A percentile compares a stretch with the other conserved stretches of the same genome.
phyloP scores from a whole-genome alignment of 2,888 invertebrate species.

The Drosophila formosana region DNA sequence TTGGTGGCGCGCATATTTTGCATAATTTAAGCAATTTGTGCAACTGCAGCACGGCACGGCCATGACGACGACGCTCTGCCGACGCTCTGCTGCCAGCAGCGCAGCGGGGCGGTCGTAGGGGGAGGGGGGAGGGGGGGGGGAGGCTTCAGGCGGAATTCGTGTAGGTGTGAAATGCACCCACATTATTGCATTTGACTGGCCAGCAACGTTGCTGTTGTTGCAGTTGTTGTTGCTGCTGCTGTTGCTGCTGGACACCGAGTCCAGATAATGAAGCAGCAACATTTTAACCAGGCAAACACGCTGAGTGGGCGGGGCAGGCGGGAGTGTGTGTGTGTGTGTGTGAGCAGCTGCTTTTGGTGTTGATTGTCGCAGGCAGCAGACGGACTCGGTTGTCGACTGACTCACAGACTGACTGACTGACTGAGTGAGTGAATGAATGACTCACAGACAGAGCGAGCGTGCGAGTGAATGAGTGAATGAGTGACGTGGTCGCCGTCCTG shows the following conservation, averaged over 20 bases:
- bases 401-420: constrained; percentile 11
- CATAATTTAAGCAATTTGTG: constrained; percentile 82
- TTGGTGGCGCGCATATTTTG: constrained; percentile 80
- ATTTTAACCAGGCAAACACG: constrained; percentile 78
- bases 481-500: constrained; percentile 61
- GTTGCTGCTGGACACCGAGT: constrained; percentile 48
- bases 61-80: no score
- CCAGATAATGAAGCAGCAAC: constrained; percentile 79
- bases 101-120: background rate
- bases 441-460: constrained; percentile 32
- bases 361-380: constrained; percentile 51
- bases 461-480: constrained; percentile 20
- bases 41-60: constrained; percentile 56
- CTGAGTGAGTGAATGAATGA: constrained; percentile 26
- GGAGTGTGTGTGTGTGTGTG: no score
- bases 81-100: no score
- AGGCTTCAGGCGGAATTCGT: constrained; percentile 2
- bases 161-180: constrained; percentile 60
- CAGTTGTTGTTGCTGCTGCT: constrained; percentile 30
- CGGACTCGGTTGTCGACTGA: constrained; percentile 24
- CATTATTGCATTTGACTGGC: constrained; percentile 66
- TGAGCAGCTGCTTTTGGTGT: constrained; percentile 26
- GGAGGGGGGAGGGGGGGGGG: background rate
- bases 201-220: constrained; percentile 11
- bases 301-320: constrained; percentile 1